phyloP scores from a whole-genome alignment of 2,888 invertebrate species.

The Erebia aethiops region DNA sequence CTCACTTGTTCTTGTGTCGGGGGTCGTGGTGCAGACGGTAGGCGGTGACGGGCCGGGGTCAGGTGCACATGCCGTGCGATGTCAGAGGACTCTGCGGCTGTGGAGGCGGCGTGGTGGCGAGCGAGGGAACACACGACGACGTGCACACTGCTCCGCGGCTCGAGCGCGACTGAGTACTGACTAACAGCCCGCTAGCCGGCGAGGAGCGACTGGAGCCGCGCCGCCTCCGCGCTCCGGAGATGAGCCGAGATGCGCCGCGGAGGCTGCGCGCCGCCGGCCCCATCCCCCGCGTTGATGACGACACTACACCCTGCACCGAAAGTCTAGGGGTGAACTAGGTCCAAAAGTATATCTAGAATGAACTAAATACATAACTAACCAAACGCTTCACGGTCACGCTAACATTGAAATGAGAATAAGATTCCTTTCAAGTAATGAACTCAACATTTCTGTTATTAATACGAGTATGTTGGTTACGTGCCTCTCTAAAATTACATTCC shows the following conservation, averaged over 20 bases:
- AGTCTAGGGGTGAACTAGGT: background rate
- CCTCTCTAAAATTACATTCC: no score
- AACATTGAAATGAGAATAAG: no score
- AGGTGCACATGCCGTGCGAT: conserved; percentile 62
- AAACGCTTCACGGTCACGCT: no score
- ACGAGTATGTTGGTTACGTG: no score
- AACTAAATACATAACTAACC: no score
- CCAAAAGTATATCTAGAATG: background rate
- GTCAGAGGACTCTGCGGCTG: conserved; percentile 45
- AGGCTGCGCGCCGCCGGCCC: conserved; percentile 51
- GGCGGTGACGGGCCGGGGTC: conserved; percentile 53
- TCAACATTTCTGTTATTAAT: no score
- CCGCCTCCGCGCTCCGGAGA: conserved; percentile 23
- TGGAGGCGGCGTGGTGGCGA: conserved; percentile 46
- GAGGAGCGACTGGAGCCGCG: conserved; percentile 34
- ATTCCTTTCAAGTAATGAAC: no score
- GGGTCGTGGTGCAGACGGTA: conserved; percentile 47
- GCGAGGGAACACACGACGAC: conserved; percentile 32
- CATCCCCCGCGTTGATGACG: conserved; percentile 23
- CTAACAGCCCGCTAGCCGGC: conserved; percentile 37
- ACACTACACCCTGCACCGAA: conserved; percentile 38
- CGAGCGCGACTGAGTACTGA: conserved; percentile 59
- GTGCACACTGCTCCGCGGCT: conserved; percentile 50
- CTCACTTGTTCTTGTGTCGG: conserved; percentile 59
- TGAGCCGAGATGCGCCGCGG: conserved; percentile 53